These are phyloP conservation scores for Vollenhovia emeryi DNA, from an alignment of 1,140 invertebrate species.

Conservation along the genomic window DNA sequence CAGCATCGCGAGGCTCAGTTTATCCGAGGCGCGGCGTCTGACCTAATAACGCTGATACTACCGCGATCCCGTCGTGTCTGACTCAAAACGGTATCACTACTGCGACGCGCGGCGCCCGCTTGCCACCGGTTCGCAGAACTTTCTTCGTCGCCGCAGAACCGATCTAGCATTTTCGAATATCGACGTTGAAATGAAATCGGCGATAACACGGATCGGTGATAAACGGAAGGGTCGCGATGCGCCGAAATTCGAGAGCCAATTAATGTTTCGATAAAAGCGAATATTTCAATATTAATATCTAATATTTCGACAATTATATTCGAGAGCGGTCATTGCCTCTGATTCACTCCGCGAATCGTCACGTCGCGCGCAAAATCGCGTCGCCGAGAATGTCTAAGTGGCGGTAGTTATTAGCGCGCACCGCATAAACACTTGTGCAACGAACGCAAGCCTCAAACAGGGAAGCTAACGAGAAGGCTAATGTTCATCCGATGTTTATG, in stretches of 20 bases:
- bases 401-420: conserved; percentile 33
- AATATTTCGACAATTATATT: neutral
- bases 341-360: neutral
- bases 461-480: conserved; percentile 22
- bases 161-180: neutral
- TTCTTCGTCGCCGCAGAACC: neutral
- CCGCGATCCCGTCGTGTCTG: conserved; percentile 37
- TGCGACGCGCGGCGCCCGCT: conserved; percentile 15
- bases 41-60: conserved; percentile 50
- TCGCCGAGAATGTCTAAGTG: conserved; percentile 36
- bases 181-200: neutral
- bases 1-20: neutral
- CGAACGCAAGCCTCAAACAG: conserved; percentile 22
- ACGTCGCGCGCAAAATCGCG: neutral
- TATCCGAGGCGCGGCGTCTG: conserved; percentile 31
- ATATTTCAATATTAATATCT: neutral
- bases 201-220: neutral
- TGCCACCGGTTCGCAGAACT: neutral
- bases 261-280: neutral
- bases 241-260: neutral
- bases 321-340: neutral
- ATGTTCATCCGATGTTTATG: conserved; percentile 34
- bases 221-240: neutral
- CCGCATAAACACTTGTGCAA: conserved; percentile 57
- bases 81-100: conserved; percentile 60